Percentiles rank a stretch among this genome's conserved stretches.
Conservation (phyloP, 2,888 invertebrate genomes). For the Ceramica pisi region DNA sequence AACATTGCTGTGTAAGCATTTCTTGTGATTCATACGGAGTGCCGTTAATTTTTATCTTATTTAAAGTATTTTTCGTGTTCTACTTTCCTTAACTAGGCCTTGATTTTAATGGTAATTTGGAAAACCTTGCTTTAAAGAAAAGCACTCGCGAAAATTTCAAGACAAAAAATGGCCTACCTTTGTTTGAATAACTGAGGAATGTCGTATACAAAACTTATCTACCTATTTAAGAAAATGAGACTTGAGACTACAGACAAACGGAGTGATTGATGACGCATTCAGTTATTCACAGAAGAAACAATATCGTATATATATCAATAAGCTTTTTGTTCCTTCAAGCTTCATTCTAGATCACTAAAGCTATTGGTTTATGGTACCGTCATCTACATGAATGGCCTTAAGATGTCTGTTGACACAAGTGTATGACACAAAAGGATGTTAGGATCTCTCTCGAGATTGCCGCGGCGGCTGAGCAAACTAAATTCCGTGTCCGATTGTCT, state of each 20-base stretch:
- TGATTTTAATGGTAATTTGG: slow-evolving; percentile 32
- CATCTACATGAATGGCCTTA: slow-evolving; percentile 65
- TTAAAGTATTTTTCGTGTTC: slow-evolving; percentile 35
- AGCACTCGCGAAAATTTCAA: neutral
- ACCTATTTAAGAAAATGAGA: slow-evolving; percentile 1
- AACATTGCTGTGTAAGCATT: slow-evolving; percentile 40
- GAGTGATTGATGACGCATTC: neutral
- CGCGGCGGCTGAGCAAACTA: slow-evolving; percentile 82
- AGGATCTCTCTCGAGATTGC: slow-evolving; percentile 79
- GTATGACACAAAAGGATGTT: slow-evolving; percentile 82
- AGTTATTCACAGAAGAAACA: neutral
- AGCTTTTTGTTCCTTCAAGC: slow-evolving; percentile 35
- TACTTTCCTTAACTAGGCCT: slow-evolving; percentile 46
- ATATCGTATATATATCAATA: too few relatives aligned
- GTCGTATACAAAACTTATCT: neutral
- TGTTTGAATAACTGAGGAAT: slow-evolving; percentile 15
- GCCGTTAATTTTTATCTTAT: slow-evolving; percentile 28
- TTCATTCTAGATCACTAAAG: slow-evolving; percentile 34
- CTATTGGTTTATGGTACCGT: slow-evolving; percentile 59
- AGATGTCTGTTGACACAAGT: slow-evolving; percentile 82
- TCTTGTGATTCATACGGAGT: slow-evolving; percentile 46
- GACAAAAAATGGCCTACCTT: neutral
- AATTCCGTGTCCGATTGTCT: slow-evolving; percentile 78
- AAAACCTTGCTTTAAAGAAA: slow-evolving; percentile 9
- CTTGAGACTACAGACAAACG: neutral